Evolutionary conservation across 2,888 invertebrate species (phyloP).

Genomic region (Pristionchus maxplancki): DNA sequence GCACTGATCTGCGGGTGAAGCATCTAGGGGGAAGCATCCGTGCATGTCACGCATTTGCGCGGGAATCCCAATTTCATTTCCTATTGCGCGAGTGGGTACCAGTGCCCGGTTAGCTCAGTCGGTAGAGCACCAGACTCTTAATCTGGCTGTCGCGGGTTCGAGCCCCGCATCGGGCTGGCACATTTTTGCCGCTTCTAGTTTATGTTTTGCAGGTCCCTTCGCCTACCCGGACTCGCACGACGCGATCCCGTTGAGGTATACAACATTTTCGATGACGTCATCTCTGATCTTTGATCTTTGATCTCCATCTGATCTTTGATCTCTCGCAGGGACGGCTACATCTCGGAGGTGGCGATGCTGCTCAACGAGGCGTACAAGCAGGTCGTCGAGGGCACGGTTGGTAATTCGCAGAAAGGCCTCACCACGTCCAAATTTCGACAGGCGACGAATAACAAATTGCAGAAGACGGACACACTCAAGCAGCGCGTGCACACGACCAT

Average conservation of each 20-base stretch:
- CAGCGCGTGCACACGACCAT: conserved; percentile 29
- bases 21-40: too few species aligned
- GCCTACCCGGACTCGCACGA: conserved; percentile 32
- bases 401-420: conserved; percentile 1
- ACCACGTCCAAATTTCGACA: conserved; percentile 11
- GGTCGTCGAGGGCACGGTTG: conserved; percentile 13
- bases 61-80: too few species aligned
- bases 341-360: conserved; percentile 32
- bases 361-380: conserved; percentile 43
- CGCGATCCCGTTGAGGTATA: conserved; percentile 6
- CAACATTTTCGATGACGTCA: neutral
- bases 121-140: conserved; percentile 73
- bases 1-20: too few species aligned
- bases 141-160: conserved; percentile 66
- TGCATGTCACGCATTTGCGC: too few species aligned
- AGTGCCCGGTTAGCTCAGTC: conserved; percentile 70
- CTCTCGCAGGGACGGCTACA: conserved; percentile 39
- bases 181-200: neutral
- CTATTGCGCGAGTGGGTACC: too few species aligned
- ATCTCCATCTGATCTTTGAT: neutral
- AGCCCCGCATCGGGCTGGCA: conserved; percentile 56
- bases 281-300: neutral
- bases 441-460: neutral
- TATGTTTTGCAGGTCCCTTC: neutral
- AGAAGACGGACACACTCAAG: neutral